phyloP scores from a whole-genome alignment of 2,797 vertebrate species.

The Anniella stebbinsi region DNA sequence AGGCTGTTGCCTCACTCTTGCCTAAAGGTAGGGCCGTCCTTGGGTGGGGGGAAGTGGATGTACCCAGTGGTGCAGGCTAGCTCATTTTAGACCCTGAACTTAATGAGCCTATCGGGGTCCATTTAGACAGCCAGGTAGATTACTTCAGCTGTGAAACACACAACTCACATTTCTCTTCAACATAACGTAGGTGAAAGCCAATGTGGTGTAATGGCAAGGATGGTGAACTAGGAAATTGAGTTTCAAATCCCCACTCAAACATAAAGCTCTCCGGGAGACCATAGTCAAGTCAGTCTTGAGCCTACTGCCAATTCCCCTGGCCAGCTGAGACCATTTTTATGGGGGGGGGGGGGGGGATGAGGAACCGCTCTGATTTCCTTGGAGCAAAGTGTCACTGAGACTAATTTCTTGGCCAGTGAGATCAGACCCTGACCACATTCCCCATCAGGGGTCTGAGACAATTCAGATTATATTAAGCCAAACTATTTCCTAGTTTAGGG shows the following conservation, averaged over 20 bases:
- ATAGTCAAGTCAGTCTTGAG: not conserved
- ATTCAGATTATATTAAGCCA: not conserved
- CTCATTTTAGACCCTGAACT: too few species aligned
- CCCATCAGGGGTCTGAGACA: not conserved
- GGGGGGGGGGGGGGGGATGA: not conserved
- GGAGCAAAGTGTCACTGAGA: not conserved
- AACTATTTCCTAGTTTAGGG: not conserved
- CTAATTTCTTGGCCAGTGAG: not conserved
- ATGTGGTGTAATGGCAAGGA: not conserved
- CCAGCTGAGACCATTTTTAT: not conserved
- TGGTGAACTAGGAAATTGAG: not conserved
- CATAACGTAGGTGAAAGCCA: not conserved
- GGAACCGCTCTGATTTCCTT: not conserved
- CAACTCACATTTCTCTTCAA: too few species aligned
- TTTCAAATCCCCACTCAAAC: not conserved
- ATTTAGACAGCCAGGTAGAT: too few species aligned
- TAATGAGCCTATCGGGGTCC: too few species aligned
- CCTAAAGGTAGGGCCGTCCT: too few species aligned
- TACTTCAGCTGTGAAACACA: too few species aligned
- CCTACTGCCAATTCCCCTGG: not conserved
- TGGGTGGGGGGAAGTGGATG: too few species aligned
- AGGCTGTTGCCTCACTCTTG: too few species aligned
- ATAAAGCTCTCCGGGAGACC: not conserved
- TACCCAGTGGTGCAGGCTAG: too few species aligned
- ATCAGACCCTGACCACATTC: not conserved